phyloP scores from a whole-genome alignment of 2,113 vertebrate genomes.

The Lichenostomus cassidix region DNA sequence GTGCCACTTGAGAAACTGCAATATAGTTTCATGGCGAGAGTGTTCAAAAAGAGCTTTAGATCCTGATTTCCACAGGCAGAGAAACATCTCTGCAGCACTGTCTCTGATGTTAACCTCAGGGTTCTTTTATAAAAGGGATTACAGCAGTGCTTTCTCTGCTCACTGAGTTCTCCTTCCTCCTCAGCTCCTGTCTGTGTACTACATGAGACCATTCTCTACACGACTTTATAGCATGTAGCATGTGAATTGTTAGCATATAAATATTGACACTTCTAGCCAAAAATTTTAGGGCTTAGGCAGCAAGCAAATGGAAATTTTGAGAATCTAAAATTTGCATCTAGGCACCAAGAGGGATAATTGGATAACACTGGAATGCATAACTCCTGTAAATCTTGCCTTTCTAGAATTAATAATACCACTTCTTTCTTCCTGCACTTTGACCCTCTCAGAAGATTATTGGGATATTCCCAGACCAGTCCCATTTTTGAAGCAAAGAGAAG shows the following conservation, averaged over 20 bases:
- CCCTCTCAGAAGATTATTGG: background rate
- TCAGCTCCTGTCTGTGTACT: background rate
- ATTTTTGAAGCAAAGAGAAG: background rate
- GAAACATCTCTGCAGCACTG: background rate
- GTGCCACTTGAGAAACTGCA: background rate
- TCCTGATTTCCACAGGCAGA: background rate
- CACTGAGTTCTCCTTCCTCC: background rate
- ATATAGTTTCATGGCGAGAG: background rate
- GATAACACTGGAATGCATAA: background rate
- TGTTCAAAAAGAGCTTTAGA: background rate
- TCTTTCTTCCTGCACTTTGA: background rate
- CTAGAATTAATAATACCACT: background rate
- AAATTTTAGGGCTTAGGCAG: background rate
- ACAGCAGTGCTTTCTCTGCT: background rate
- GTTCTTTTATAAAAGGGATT: background rate
- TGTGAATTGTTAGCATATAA: background rate
- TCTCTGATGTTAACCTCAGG: background rate
- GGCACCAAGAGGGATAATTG: background rate
- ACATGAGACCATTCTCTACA: background rate
- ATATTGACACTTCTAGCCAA: background rate
- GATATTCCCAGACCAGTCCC: background rate
- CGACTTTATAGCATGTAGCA: background rate
- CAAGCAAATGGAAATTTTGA: background rate
- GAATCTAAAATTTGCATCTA: background rate
- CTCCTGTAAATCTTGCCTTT: background rate